A percentile compares a stretch with the other conserved stretches of the same genome.
Conservation (phyloP, 2,888 invertebrate species). For the Dicranocentrus wangi region DNA sequence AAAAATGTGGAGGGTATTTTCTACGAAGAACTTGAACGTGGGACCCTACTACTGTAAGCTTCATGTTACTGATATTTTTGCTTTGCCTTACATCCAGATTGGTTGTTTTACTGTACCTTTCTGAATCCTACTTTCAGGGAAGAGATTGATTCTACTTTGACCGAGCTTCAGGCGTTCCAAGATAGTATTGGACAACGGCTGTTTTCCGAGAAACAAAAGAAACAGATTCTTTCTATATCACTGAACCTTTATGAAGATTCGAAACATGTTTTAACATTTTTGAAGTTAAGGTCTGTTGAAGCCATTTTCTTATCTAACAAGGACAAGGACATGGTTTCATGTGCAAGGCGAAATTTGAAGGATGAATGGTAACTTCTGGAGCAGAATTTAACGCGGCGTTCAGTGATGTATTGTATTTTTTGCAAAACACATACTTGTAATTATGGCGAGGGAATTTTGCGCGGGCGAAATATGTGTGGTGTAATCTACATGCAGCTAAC, state of each 20-base stretch:
- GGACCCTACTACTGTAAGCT: constrained; percentile 45
- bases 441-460: too few relatives aligned
- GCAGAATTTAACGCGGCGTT: too few relatives aligned
- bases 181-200: constrained; percentile 55
- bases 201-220: constrained; percentile 28
- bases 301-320: too few relatives aligned
- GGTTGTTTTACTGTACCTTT: too few relatives aligned
- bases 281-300: constrained; percentile 64
- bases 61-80: background rate
- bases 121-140: constrained; percentile 31
- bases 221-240: background rate
- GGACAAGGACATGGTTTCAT: too few relatives aligned
- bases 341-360: too few relatives aligned
- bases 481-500: too few relatives aligned
- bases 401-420: too few relatives aligned
- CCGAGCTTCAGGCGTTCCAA: constrained; percentile 53
- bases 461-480: too few relatives aligned
- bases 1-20: constrained; percentile 56
- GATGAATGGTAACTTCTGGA: too few relatives aligned
- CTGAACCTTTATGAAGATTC: constrained; percentile 63
- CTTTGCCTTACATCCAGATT: too few relatives aligned
- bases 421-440: too few relatives aligned
- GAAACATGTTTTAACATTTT: constrained; percentile 51
- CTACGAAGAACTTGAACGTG: constrained; percentile 53
- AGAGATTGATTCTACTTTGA: constrained; percentile 53